Evolutionary conservation across 2,113 vertebrate species (phyloP), one percentile per base, ranked within the genome.

Genomic region (Lucifuga dentata): DNA sequence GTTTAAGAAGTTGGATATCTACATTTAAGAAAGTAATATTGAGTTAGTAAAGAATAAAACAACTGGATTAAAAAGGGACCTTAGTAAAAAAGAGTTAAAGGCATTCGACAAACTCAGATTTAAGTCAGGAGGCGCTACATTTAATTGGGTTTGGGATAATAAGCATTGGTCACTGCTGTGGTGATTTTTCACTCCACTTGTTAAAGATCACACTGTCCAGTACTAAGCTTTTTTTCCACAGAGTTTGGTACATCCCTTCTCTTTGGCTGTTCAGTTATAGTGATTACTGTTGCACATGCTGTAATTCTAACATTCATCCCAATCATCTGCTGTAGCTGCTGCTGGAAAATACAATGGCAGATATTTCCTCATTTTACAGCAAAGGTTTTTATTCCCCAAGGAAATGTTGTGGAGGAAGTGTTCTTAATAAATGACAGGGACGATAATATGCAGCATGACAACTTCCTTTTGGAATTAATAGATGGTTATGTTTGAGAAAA

Each of bases 81-180:
- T n/a, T n/a, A n/a, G n/a, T n/a, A n/a, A n/a, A n/a, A n/a, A n/a
- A n/a, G n/a, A n/a, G n/a, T n/a, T n/a, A n/a, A n/a, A n/a, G n/a
- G n/a, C n/a, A n/a, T n/a, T n/a, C n/a, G n/a, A n/a, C n/a, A n/a
- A n/a, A n/a, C n/a, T n/a, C n/a, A n/a, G n/a, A n/a, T n/a, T n/a
- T n/a, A n/a, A n/a, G n/a, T n/a, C 16, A 26, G 44, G 62, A 43
- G 32, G 69, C 35, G 59, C 41, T 49, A 49, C n/a, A n/a, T n/a
- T n/a, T n/a, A 49, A 84, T 73, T 77, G 73, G 84, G 75, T 80
- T 81, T 83, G 24, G 20, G 59, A 73, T 73, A 40, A 39, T 23
- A 45, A 51, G 49, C 66, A 79, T 63, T 76, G 78, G 24, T 72
- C 68, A 60, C 17, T 40, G 41, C 68, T 43, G 36, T 35, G 45